Evolutionary conservation across 2,888 invertebrate genomes (phyloP).

Genomic region (Phytoseiulus persimilis): DNA sequence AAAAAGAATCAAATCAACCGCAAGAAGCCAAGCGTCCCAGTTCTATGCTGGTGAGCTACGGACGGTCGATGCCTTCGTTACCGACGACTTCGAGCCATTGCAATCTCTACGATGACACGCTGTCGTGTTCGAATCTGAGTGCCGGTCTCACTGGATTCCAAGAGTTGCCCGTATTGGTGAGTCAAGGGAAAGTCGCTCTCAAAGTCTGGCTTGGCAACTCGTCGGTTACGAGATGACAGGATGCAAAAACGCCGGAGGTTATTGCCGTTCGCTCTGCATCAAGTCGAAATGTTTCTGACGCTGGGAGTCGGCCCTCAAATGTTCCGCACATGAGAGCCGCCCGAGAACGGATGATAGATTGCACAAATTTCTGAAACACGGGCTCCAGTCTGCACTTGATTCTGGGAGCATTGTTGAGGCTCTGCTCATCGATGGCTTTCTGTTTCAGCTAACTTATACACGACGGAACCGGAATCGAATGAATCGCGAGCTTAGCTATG

Average conservation of each 20-base stretch:
- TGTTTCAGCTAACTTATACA: conserved; percentile 10
- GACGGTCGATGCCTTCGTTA: conserved; percentile 9
- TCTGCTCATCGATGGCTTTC: too few relatives aligned
- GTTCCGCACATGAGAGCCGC: too few relatives aligned
- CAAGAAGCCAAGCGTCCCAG: background rate
- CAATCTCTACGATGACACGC: conserved; percentile 6
- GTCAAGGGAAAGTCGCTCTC: background rate
- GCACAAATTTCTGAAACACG: background rate
- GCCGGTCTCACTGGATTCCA: conserved; percentile 26
- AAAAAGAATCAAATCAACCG: background rate
- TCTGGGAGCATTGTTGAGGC: too few relatives aligned
- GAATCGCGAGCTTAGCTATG: conserved; percentile 18
- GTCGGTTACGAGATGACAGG: background rate
- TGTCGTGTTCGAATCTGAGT: conserved; percentile 25
- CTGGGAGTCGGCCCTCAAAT: background rate
- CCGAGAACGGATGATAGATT: too few relatives aligned
- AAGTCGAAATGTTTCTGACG: background rate
- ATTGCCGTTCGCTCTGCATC: background rate
- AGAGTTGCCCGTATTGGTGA: conserved; percentile 24
- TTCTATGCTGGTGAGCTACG: background rate
- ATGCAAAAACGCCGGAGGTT: background rate
- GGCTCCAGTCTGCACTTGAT: background rate
- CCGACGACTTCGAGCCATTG: conserved; percentile 9
- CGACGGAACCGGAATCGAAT: conserved; percentile 7
- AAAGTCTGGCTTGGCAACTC: background rate